phyloP scores from a whole-genome alignment of 2,888 invertebrate genomes.

The Nasonia oneida region DNA sequence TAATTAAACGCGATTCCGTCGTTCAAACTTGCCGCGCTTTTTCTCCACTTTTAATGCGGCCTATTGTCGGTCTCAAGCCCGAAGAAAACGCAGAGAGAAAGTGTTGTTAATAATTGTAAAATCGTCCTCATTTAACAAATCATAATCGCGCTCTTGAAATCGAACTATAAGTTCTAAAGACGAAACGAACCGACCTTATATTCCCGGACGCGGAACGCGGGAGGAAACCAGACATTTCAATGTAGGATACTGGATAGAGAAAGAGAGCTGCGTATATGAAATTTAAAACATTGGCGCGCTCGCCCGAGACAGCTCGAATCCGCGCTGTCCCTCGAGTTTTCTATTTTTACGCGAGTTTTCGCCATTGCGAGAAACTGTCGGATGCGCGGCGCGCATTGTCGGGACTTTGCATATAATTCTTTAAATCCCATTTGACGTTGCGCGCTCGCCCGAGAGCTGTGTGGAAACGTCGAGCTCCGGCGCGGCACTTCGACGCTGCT shows the following conservation, averaged over 20 bases:
- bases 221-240: too few relatives aligned
- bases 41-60: too few relatives aligned
- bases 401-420: slow-evolving; percentile 58
- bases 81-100: too few relatives aligned
- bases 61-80: too few relatives aligned
- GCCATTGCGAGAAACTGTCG: slow-evolving; percentile 5
- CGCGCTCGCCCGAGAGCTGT: neutral
- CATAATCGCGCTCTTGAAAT: too few relatives aligned
- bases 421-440: slow-evolving; percentile 50
- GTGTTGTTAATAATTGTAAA: too few relatives aligned
- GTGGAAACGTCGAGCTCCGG: slow-evolving; percentile 29
- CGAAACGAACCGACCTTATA: too few relatives aligned
- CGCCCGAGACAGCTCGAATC: neutral
- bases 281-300: neutral
- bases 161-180: too few relatives aligned
- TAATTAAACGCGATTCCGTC: neutral
- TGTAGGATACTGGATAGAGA: too few relatives aligned
- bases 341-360: slow-evolving; percentile 22
- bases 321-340: neutral
- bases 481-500: slow-evolving; percentile 3
- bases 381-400: slow-evolving; percentile 25
- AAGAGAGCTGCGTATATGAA: too few relatives aligned
- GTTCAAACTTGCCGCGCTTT: neutral
- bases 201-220: too few relatives aligned
- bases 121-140: too few relatives aligned